These are phyloP conservation scores for Drosophila atroscutellata DNA, from an alignment of 2,888 invertebrate species.

Conservation along the genomic window DNA sequence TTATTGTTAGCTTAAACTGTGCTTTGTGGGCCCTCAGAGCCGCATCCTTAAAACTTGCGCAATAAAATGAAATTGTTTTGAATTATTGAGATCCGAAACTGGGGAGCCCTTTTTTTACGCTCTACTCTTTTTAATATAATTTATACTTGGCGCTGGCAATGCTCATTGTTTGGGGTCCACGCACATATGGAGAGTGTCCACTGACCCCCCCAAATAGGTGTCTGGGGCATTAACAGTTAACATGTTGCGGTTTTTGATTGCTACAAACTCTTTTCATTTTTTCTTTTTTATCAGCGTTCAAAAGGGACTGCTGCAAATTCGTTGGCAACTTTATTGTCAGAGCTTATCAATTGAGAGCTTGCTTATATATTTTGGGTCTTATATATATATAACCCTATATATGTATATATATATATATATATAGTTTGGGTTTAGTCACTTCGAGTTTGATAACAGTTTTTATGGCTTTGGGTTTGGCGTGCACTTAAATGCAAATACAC, in stretches of 20 bases:
- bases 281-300: constrained; percentile 68
- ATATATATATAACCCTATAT: constrained; percentile 1
- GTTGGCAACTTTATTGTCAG: constrained; percentile 19
- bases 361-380: neutral
- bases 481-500: constrained; percentile 45
- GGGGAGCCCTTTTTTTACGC: constrained; percentile 34
- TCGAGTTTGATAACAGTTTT: constrained; percentile 45
- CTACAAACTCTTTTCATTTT: constrained; percentile 55
- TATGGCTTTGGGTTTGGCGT: constrained; percentile 35
- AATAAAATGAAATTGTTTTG: constrained; percentile 80
- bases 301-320: constrained; percentile 42
- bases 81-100: constrained; percentile 75
- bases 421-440: constrained; percentile 29
- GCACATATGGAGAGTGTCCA: constrained; percentile 36
- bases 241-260: constrained; percentile 78
- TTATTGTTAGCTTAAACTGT: constrained; percentile 68
- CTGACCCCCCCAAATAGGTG: constrained; percentile 60
- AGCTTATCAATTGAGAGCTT: constrained; percentile 45
- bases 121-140: constrained; percentile 64
- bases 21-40: constrained; percentile 47
- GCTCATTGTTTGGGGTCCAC: constrained; percentile 41
- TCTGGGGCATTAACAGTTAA: constrained; percentile 78
- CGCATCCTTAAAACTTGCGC: constrained; percentile 52
- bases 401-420: neutral
- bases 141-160: constrained; percentile 67